A percentile compares a stretch with the other conserved stretches of the same genome.
phyloP scores from a whole-genome alignment of 1,140 invertebrate species.

The Brevipalpus yothersi region DNA sequence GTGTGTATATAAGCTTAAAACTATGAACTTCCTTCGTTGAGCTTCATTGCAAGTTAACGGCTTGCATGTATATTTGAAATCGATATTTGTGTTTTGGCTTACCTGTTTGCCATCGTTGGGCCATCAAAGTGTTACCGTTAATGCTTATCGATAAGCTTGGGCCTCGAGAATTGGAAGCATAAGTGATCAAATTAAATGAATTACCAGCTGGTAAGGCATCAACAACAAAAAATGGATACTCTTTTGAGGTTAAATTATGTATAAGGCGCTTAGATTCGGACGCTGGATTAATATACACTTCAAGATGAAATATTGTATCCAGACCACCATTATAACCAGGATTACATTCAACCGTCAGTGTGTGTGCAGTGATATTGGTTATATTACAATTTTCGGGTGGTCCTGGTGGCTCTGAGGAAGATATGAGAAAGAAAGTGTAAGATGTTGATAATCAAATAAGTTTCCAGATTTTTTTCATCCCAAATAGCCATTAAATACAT shows the following conservation, averaged over 20 bases:
- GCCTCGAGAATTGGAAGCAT: conserved; percentile 1
- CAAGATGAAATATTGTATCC: conserved; percentile 51
- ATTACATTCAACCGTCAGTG: conserved; percentile 37
- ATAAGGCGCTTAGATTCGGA: not conserved
- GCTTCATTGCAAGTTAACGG: no score
- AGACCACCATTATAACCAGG: conserved; percentile 54
- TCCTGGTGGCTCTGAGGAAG: conserved; percentile 11
- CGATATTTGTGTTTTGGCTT: not conserved
- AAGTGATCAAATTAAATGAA: conserved; percentile 1
- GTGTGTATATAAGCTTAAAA: no score
- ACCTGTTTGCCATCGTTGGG: conserved; percentile 4
- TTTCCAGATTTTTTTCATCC: not conserved
- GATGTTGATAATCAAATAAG: not conserved
- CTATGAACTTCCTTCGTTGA: no score
- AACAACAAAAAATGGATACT: conserved; percentile 10
- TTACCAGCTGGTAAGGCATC: conserved; percentile 10
- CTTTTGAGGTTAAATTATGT: conserved; percentile 5
- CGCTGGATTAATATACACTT: conserved; percentile 33
- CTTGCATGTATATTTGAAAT: no score
- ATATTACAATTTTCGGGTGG: conserved; percentile 13
- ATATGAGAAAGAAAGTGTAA: no score
- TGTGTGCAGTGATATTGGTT: conserved; percentile 8
- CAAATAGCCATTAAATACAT: not conserved
- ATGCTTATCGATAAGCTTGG: not conserved
- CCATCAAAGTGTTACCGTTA: conserved; percentile 3